Conservation (phyloP, 2,797 vertebrate genomes). For the Coendou prehensilis region DNA sequence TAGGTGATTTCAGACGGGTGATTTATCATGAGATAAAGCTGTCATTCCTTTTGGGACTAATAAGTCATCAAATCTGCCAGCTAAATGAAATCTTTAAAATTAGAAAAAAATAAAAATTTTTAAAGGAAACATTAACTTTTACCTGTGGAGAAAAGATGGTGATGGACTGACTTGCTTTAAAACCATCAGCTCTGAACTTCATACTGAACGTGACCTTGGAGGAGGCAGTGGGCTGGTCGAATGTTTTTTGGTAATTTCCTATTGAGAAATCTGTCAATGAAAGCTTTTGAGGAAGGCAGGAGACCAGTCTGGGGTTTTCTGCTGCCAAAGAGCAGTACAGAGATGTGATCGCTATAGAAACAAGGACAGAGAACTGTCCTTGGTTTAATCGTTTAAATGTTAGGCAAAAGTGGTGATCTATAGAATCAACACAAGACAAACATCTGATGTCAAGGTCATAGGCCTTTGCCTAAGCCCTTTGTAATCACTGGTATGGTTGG, state of each 20-base stretch:
- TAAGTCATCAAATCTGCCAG: background rate
- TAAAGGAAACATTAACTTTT: background rate
- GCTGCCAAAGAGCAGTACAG: background rate
- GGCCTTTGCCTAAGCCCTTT: constrained; percentile 37
- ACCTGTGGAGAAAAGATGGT: background rate
- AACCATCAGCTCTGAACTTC: background rate
- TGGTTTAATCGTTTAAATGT: constrained; percentile 28
- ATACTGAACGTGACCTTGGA: background rate
- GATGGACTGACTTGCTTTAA: background rate
- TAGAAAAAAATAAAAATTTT: background rate
- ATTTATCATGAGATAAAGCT: background rate
- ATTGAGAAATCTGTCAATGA: constrained; percentile 3
- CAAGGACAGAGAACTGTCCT: background rate
- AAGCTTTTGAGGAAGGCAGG: background rate
- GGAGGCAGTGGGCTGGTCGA: background rate
- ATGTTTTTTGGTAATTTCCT: background rate
- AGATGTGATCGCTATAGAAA: background rate
- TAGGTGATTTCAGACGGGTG: background rate
- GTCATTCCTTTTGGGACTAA: constrained; percentile 6
- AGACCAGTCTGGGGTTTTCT: background rate
- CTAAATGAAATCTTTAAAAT: background rate
- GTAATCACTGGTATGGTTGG: background rate
- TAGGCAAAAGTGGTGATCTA: constrained; percentile 1
- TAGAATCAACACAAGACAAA: constrained; percentile 43
- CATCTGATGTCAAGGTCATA: background rate